A percentile compares a stretch with the other conserved stretches of the same genome.
Conservation (phyloP, 2,113 vertebrate genomes). For the Pholis gunnellus region DNA sequence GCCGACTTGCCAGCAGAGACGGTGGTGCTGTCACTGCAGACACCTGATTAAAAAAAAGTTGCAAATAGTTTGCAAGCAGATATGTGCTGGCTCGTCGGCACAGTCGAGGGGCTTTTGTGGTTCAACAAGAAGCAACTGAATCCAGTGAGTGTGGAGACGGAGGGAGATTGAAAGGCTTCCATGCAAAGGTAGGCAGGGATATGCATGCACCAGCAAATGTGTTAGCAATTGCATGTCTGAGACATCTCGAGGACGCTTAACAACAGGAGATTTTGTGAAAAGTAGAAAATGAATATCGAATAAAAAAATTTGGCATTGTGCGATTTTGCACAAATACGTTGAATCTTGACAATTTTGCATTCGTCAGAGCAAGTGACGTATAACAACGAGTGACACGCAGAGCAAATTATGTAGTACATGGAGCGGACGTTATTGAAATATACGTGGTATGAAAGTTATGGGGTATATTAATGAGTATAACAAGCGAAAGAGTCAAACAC, state of each 20-base stretch:
- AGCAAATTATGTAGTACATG: too few relatives aligned
- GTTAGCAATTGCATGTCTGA: neutral
- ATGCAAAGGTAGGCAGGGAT: constrained; percentile 11
- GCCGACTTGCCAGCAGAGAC: constrained; percentile 64
- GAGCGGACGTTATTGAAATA: too few relatives aligned
- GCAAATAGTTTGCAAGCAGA: constrained; percentile 67
- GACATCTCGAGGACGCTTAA: neutral
- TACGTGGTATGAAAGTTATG: neutral
- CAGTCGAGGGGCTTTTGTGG: constrained; percentile 45
- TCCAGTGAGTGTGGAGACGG: constrained; percentile 47
- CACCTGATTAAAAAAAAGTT: constrained; percentile 73
- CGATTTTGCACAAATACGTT: too few relatives aligned
- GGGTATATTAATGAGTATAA: neutral
- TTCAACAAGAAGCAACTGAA: constrained; percentile 65
- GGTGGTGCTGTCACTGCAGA: constrained; percentile 71
- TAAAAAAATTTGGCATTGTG: too few relatives aligned
- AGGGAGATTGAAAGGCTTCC: constrained; percentile 6
- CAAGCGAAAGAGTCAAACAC: neutral
- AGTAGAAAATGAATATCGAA: neutral
- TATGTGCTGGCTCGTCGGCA: constrained; percentile 68
- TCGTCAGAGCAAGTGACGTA: too few relatives aligned
- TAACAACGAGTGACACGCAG: too few relatives aligned
- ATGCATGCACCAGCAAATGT: neutral
- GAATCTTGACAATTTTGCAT: neutral
- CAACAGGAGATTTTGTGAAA: neutral